Evolutionary conservation across 2,888 invertebrate species (phyloP).

Genomic region (Aphodius sticticus): DNA sequence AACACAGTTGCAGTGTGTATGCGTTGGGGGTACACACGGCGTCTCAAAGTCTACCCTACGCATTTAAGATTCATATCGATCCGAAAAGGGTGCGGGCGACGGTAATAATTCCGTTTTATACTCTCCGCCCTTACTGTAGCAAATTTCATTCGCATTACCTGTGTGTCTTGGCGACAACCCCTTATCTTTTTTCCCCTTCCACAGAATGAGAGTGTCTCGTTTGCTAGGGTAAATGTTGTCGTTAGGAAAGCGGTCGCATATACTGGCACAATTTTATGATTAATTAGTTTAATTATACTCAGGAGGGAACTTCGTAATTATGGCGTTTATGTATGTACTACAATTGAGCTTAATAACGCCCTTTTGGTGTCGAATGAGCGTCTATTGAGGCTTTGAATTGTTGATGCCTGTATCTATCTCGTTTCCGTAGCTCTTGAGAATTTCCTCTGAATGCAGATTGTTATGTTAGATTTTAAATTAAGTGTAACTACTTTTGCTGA

Average conservation of each 20-base stretch:
- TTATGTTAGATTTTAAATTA: no score
- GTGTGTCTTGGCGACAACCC: background rate
- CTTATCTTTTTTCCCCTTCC: background rate
- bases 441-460: background rate
- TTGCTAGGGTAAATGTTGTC: background rate
- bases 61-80: conserved; percentile 47
- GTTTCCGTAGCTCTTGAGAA: background rate
- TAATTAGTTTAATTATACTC: background rate
- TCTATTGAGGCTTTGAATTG: background rate
- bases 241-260: background rate
- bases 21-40: conserved; percentile 33
- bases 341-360: conserved; percentile 4
- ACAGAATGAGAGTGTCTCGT: background rate
- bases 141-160: conserved; percentile 4
- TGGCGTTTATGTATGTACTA: background rate
- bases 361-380: background rate
- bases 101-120: conserved; percentile 33
- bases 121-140: conserved; percentile 17
- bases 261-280: background rate
- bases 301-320: background rate
- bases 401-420: background rate
- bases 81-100: conserved; percentile 39
- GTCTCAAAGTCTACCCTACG: conserved; percentile 45
- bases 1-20: background rate
- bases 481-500: background rate